These are phyloP conservation scores for Drosophila merina DNA, from an alignment of 2,888 invertebrate genomes.

Conservation along the genomic window DNA sequence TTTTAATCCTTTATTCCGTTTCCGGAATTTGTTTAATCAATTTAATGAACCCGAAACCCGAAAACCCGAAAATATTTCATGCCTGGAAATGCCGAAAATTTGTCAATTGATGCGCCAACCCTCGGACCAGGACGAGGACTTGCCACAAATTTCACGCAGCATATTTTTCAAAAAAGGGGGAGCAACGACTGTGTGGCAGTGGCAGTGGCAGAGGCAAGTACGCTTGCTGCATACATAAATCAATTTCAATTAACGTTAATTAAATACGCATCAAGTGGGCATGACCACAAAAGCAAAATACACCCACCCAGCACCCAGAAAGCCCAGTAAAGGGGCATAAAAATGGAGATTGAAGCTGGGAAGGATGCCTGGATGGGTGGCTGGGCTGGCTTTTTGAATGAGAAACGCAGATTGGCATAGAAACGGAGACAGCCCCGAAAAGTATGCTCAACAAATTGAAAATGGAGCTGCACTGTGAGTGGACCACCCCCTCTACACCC, in stretches of 20 bases:
- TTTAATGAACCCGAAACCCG: conserved; percentile 54
- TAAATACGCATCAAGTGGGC: conserved; percentile 82
- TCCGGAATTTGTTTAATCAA: conserved; percentile 57
- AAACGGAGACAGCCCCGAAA: conserved; percentile 59
- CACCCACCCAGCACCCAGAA: conserved; percentile 22
- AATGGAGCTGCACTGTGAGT: conserved; percentile 38
- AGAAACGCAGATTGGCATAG: conserved; percentile 29
- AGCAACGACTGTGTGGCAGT: background rate
- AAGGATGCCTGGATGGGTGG: background rate
- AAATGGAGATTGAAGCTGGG: conserved; percentile 28
- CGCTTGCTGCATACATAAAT: conserved; percentile 78
- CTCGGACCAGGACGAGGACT: conserved; percentile 46
- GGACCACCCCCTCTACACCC: background rate
- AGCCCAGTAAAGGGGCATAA: conserved; percentile 3
- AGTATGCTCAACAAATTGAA: conserved; percentile 61
- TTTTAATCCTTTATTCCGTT: background rate
- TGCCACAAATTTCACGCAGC: conserved; percentile 60
- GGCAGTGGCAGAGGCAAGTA: conserved; percentile 36
- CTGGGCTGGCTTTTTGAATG: background rate
- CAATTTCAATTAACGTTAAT: conserved; percentile 83
- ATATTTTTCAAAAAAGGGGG: conserved; percentile 48
- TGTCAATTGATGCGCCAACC: conserved; percentile 25
- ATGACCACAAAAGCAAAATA: conserved; percentile 73
- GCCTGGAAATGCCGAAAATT: conserved; percentile 57
- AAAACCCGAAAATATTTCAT: conserved; percentile 42